Evolutionary conservation across 2,113 vertebrate genomes (phyloP).

Genomic region (Lophius piscatorius): DNA sequence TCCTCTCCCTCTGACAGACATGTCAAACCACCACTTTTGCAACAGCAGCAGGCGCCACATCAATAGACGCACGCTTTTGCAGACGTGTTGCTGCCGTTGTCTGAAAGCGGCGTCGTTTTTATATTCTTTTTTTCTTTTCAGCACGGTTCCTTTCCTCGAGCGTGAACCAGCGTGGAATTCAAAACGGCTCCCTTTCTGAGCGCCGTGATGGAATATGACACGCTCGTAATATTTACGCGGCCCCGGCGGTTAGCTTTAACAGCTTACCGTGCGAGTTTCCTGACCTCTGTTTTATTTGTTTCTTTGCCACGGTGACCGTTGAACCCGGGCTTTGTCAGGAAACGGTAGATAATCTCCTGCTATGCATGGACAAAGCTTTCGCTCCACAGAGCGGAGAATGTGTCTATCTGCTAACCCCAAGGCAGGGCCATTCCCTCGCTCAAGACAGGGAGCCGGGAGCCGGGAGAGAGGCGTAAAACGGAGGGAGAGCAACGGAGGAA

Average conservation of each 20-base stretch:
- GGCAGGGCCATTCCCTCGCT: conserved; percentile 60
- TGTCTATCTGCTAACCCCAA: conserved; percentile 68
- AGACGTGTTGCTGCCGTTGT: conserved; percentile 33
- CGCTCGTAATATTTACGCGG: conserved; percentile 45
- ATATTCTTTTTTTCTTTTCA: conserved; percentile 5
- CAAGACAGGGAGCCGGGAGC: conserved; percentile 15
- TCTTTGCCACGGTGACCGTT: conserved; percentile 59
- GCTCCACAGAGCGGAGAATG: conserved; percentile 28
- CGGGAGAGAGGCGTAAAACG: not conserved
- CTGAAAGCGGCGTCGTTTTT: conserved; percentile 15
- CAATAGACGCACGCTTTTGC: conserved; percentile 22
- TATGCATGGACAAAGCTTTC: conserved; percentile 68
- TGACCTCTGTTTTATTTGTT: conserved; percentile 78
- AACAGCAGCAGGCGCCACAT: conserved; percentile 46
- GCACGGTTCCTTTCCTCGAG: not conserved
- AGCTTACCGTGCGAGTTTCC: conserved; percentile 54
- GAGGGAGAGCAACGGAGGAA: conserved; percentile 47
- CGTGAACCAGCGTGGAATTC: conserved; percentile 14
- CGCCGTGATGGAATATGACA: conserved; percentile 50
- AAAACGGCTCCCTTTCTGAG: conserved; percentile 27
- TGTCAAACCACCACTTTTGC: conserved; percentile 50
- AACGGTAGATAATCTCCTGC: conserved; percentile 74
- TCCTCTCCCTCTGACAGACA: conserved; percentile 34
- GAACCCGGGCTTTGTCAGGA: conserved; percentile 59
- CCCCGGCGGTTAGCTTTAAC: conserved; percentile 47